phyloP scores from a whole-genome alignment of 2,113 vertebrate genomes.

The Percina caprodes region DNA sequence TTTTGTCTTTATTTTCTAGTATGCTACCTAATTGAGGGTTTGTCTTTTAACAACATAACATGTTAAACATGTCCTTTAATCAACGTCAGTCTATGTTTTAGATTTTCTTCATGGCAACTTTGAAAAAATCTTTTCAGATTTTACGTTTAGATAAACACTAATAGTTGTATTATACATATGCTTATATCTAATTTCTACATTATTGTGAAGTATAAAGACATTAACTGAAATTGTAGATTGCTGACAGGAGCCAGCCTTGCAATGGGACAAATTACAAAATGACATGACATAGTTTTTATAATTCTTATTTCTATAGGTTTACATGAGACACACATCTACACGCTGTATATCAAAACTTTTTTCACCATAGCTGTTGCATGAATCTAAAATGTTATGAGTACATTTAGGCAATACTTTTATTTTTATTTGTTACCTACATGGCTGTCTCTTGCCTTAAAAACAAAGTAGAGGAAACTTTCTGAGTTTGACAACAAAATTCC shows the following conservation, averaged over 20 bases:
- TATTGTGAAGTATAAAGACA: background rate
- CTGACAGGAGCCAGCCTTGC: background rate
- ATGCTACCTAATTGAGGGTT: background rate
- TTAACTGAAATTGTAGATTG: background rate
- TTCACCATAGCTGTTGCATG: background rate
- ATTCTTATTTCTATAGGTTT: background rate
- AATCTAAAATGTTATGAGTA: background rate
- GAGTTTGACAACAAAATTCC: slow-evolving; percentile 62
- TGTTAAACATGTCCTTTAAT: slow-evolving; percentile 5
- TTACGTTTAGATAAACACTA: background rate
- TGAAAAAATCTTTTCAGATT: background rate
- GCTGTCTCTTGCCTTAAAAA: slow-evolving; percentile 25
- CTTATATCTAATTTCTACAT: too few relatives aligned
- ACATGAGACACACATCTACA: background rate
- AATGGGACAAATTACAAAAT: background rate
- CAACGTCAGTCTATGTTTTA: background rate
- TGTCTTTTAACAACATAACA: slow-evolving; percentile 4
- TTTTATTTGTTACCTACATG: background rate
- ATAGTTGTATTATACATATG: background rate
- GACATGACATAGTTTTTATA: background rate
- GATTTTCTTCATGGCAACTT: background rate
- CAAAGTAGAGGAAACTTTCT: slow-evolving; percentile 30
- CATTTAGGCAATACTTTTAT: background rate
- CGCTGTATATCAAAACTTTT: background rate
- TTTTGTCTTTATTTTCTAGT: slow-evolving; percentile 36